Evolutionary conservation across 2,113 vertebrate species (phyloP).

Genomic region (Amblyornis subalaris): DNA sequence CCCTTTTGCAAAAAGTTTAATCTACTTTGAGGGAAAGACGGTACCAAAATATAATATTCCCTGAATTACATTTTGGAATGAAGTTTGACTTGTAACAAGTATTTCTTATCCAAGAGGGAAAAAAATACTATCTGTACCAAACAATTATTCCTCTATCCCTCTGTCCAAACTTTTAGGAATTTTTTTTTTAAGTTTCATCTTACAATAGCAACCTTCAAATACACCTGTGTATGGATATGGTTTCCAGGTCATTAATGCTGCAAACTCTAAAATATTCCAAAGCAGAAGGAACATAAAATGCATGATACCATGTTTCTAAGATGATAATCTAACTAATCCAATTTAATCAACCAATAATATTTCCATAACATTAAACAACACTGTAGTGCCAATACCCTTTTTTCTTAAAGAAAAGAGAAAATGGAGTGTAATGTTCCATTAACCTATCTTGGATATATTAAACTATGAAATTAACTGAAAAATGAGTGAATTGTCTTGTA

Average conservation of each 20-base stretch:
- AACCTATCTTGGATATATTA: slow-evolving; percentile 6
- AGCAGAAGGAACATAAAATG: neutral
- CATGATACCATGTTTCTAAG: neutral
- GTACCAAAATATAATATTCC: neutral
- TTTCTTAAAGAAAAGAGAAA: slow-evolving; percentile 14
- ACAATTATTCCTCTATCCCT: neutral
- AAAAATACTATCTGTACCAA: neutral
- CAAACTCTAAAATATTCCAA: neutral
- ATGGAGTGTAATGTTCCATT: neutral
- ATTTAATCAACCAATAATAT: slow-evolving; percentile 20
- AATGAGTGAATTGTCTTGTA: neutral
- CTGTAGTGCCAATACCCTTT: neutral
- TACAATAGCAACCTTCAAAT: neutral
- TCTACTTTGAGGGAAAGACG: neutral
- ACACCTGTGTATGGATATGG: neutral
- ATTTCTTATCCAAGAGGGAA: neutral
- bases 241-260: neutral
- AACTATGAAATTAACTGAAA: slow-evolving; percentile 28
- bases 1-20: neutral
- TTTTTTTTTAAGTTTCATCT: neutral
- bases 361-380: neutral
- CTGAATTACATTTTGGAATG: neutral
- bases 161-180: neutral
- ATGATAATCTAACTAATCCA: slow-evolving; percentile 2
- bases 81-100: neutral